Evolutionary conservation across 2,888 invertebrate species (phyloP).

Genomic region (Sepiola atlantica): DNA sequence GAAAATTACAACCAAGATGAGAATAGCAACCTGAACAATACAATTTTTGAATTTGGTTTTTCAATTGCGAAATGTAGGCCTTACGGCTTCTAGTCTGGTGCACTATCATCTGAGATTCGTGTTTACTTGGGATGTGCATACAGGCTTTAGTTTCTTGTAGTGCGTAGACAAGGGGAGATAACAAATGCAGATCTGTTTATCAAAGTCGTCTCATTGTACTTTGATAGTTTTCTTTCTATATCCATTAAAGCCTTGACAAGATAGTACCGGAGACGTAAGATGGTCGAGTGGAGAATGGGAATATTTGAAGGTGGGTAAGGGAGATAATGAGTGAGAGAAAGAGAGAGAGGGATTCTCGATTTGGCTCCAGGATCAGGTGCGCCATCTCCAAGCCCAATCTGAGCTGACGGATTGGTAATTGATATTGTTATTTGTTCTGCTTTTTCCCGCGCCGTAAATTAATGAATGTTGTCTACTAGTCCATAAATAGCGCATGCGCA

Average conservation of each 20-base stretch:
- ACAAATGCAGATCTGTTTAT: background rate
- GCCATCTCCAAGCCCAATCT: background rate
- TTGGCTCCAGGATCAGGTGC: constrained; percentile 2
- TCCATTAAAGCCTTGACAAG: constrained; percentile 20
- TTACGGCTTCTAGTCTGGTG: background rate
- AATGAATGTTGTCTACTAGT: constrained; percentile 32
- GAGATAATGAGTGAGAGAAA: background rate
- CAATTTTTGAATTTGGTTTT: too few species aligned
- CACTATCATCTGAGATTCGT: background rate
- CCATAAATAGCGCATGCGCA: constrained; percentile 32
- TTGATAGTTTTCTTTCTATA: background rate
- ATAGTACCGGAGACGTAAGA: constrained; percentile 6
- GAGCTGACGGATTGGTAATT: constrained; percentile 32
- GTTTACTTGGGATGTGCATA: background rate
- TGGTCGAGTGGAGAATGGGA: background rate
- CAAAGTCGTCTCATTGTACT: background rate
- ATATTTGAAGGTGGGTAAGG: background rate
- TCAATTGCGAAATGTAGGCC: too few species aligned
- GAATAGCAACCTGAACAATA: too few species aligned
- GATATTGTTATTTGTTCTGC: constrained; percentile 32
- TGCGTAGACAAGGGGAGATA: background rate
- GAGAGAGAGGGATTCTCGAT: background rate
- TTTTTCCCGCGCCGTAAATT: constrained; percentile 23
- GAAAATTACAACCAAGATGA: too few species aligned
- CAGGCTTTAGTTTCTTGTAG: background rate